Conservation (phyloP, 2,888 invertebrate genomes). For the Hypena proboscidalis region DNA sequence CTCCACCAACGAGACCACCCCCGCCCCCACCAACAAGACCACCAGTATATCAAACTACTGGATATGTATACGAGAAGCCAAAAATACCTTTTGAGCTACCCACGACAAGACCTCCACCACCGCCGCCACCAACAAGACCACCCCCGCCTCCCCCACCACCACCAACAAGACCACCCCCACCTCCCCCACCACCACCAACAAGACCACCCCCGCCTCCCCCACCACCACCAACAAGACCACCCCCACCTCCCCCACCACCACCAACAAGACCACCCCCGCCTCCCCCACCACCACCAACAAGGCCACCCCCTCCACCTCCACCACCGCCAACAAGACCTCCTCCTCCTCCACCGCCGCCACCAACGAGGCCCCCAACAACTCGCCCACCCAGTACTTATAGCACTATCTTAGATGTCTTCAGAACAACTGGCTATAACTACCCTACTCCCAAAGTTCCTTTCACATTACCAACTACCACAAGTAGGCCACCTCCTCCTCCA, state of each 20-base stretch:
- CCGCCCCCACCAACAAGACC: slow-evolving; percentile 37
- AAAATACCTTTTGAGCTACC: slow-evolving; percentile 48
- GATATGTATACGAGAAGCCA: slow-evolving; percentile 46
- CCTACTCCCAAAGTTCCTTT: slow-evolving; percentile 34
- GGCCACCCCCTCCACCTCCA: slow-evolving; percentile 22
- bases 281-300: slow-evolving; percentile 37
- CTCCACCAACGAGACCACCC: slow-evolving; percentile 36
- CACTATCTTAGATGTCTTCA: slow-evolving; percentile 29
- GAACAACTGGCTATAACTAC: slow-evolving; percentile 46
- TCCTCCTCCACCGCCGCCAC: slow-evolving; percentile 40
- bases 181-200: slow-evolving; percentile 26
- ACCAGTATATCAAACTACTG: slow-evolving; percentile 31
- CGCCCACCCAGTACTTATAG: slow-evolving; percentile 32
- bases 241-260: slow-evolving; percentile 22
- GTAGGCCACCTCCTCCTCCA: slow-evolving; percentile 20
- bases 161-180: slow-evolving; percentile 19
- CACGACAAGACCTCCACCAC: slow-evolving; percentile 24
- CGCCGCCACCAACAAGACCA: slow-evolving; percentile 27
- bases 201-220: background rate
- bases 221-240: slow-evolving; percentile 29
- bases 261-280: slow-evolving; percentile 15
- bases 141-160: slow-evolving; percentile 27
- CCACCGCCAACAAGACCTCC: slow-evolving; percentile 41
- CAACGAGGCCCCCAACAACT: slow-evolving; percentile 21
- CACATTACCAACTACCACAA: slow-evolving; percentile 36